Conservation (phyloP, 2,888 invertebrate genomes). For the Drosophila mayaguana region DNA sequence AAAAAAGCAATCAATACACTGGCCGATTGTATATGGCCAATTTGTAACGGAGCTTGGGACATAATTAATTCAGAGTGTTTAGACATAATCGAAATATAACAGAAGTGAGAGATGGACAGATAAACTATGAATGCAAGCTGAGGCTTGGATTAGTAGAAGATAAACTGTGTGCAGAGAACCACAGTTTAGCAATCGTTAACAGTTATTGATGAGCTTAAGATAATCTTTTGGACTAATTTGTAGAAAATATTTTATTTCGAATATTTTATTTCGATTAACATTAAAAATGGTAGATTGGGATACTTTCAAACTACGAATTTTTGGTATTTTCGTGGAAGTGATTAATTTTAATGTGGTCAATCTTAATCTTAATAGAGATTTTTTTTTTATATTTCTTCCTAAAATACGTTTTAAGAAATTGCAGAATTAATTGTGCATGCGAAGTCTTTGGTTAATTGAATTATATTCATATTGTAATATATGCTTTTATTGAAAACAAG, state of each 20-base stretch:
- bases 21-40: neutral
- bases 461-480: no score
- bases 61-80: neutral
- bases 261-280: no score
- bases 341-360: neutral
- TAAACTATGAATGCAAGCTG: neutral
- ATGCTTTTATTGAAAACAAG: no score
- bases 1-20: constrained; percentile 31
- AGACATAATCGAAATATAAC: neutral
- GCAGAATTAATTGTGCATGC: neutral
- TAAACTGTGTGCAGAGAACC: neutral
- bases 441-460: no score
- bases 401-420: neutral
- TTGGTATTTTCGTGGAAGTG: no score
- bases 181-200: neutral
- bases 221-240: neutral
- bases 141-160: neutral
- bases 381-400: neutral
- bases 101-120: neutral
- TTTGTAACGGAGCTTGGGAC: neutral
- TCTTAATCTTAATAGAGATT: neutral
- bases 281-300: neutral
- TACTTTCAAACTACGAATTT: neutral
- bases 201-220: neutral
- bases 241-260: no score